Base-by-base conservation (phyloP, 2,888 invertebrate species). In the Spilarctia lutea region DNA sequence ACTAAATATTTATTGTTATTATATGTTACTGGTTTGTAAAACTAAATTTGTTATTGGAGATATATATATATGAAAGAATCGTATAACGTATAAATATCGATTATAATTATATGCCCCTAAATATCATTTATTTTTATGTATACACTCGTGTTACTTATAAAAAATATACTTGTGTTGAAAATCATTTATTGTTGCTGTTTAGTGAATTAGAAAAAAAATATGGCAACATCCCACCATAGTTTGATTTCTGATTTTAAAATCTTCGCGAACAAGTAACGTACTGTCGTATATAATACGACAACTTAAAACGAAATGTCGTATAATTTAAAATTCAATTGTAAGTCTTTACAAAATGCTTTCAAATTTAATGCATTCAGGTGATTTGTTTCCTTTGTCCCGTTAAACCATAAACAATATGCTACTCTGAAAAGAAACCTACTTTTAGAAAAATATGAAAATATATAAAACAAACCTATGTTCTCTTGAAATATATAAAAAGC, bases 401-500 rank as follows among this genome's bases (percentile, higher is more conserved):
- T 11, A 45, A 45, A 42, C 39, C 3, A 39, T 39, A 39, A 35
- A 35, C 35, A 35, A 35, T 35, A 6, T 39, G 39, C 39, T 39
- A 39, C 39, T 6, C 39, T 39, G 8, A 39, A 39, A 39, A 39
- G 3, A 39, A 39, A 4, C 39, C 3, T 13, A 42, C 6, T 13
- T 42, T 2, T 13, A 42, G 1, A 42, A 16, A n/a, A 39, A 74
- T 73, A 81, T 56, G 65, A 74, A n/a, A 71, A 69, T 52, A 75
- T 63, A 70, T 33, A 63, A 30, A 27, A 30, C 18, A 4, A 4
- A 1, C 7, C 1, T 16, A 35, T 33, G 56, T 72, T 68, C 33
- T 73, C 10, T 63, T 79, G 68, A 33, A 81, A 81, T 73, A 81
- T 75, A 74, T 74, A 60, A 66, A 69, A 83, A 84, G 85, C 84